A percentile compares a stretch with the other conserved stretches of the same genome.
Conservation (phyloP, 2,113 vertebrate species). For the Microtus richardsoni region DNA sequence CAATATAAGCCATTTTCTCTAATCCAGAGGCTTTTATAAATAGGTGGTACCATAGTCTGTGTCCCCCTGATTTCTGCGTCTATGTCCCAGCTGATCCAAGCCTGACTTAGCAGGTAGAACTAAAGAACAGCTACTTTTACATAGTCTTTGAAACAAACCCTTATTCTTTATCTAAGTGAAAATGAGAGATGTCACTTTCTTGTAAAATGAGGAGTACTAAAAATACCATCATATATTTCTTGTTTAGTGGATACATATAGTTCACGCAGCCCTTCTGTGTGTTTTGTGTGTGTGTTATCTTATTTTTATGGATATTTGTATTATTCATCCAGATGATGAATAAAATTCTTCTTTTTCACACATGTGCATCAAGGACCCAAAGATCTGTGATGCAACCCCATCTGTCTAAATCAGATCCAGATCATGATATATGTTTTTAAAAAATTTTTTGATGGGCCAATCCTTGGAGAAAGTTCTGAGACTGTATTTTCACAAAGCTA, state of each 20-base stretch:
- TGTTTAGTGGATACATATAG: neutral
- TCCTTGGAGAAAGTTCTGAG: constrained; percentile 40
- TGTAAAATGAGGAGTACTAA: neutral
- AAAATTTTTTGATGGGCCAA: neutral
- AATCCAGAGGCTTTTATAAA: neutral
- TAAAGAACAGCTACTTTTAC: neutral
- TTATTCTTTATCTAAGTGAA: neutral
- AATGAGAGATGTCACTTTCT: neutral
- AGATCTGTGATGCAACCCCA: neutral
- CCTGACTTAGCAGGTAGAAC: neutral
- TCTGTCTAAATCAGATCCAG: neutral
- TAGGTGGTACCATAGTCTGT: neutral
- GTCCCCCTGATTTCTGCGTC: neutral
- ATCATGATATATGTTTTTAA: neutral
- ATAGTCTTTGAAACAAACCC: neutral
- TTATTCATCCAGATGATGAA: constrained; percentile 9
- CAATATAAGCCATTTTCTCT: constrained; percentile 24
- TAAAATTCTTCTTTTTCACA: constrained; percentile 26
- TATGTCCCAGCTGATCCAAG: neutral
- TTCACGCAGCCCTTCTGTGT: neutral
- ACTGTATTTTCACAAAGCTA: constrained; percentile 14
- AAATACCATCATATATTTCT: neutral
- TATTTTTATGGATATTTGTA: constrained; percentile 30
- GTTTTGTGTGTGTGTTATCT: neutral
- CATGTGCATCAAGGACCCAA: neutral